phyloP scores from a whole-genome alignment of 2,113 vertebrate genomes.

The Miniopterus natalensis region DNA sequence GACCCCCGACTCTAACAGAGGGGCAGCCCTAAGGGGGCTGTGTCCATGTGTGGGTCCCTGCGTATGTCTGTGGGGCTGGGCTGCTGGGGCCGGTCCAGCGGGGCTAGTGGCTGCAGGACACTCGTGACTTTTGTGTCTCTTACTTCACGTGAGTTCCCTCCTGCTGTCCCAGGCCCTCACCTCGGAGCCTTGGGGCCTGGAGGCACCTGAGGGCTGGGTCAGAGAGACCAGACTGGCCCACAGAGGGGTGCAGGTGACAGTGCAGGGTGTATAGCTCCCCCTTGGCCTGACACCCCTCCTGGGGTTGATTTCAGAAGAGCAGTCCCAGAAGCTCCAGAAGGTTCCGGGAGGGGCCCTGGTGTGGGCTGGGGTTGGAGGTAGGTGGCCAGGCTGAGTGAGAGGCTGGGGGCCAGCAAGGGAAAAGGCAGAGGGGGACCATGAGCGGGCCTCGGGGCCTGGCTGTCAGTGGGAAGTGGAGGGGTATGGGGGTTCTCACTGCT shows the following conservation, averaged over 20 bases:
- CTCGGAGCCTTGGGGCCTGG: background rate
- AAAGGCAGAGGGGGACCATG: fast-evolving
- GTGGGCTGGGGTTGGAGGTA: background rate
- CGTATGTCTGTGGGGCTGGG: background rate
- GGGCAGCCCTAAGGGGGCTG: background rate
- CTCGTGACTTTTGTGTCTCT: background rate
- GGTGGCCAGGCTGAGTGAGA: background rate
- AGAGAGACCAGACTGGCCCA: background rate
- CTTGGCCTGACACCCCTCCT: background rate
- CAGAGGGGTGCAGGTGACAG: background rate
- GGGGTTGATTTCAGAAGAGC: background rate
- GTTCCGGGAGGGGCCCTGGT: background rate
- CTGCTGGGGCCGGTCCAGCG: no score
- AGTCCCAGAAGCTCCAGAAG: background rate
- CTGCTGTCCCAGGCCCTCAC: background rate
- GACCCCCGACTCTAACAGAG: background rate
- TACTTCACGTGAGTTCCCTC: fast-evolving
- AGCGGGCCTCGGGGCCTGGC: background rate
- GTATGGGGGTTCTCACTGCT: background rate
- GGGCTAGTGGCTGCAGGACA: background rate
- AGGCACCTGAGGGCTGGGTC: background rate
- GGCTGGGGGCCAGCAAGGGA: no score
- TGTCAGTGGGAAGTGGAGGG: background rate
- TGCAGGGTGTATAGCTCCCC: no score
- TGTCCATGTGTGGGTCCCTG: background rate